Conservation (phyloP, 2,113 vertebrate genomes). For the Eurypyga helias region DNA sequence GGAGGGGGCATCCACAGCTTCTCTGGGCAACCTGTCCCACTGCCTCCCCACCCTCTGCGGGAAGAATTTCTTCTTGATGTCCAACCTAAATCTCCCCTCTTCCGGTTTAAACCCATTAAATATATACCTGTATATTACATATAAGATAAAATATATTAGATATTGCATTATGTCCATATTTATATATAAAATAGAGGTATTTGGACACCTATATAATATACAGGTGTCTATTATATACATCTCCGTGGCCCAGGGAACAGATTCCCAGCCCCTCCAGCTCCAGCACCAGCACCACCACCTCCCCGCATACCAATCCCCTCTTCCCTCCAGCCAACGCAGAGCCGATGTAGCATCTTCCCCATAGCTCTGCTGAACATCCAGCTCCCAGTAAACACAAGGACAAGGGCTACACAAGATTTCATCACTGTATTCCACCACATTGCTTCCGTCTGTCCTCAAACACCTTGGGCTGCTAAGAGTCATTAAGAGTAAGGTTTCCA, state of each 20-base stretch:
- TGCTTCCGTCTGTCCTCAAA: not conserved
- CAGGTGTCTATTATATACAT: not conserved
- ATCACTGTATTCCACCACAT: not conserved
- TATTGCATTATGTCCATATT: not conserved
- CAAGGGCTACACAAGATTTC: not conserved
- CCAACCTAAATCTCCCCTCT: no score
- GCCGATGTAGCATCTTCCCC: not conserved
- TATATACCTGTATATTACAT: not conserved
- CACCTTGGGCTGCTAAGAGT: not conserved
- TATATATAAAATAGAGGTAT: not conserved
- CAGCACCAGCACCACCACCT: not conserved
- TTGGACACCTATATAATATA: not conserved
- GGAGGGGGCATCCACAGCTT: no score
- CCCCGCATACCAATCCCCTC: not conserved
- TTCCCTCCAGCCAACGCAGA: not conserved
- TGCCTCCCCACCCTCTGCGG: no score
- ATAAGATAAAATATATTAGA: not conserved
- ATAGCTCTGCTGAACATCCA: constrained; percentile 3
- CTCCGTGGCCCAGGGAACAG: not conserved
- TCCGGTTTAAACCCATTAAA: no score
- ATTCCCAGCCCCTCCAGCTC: not conserved
- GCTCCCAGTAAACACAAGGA: not conserved
- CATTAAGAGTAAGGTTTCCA: not conserved
- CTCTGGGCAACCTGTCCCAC: no score
- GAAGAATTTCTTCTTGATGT: no score